phyloP scores from a whole-genome alignment of 2,797 vertebrate species.

The Hemitrygon akajei region DNA sequence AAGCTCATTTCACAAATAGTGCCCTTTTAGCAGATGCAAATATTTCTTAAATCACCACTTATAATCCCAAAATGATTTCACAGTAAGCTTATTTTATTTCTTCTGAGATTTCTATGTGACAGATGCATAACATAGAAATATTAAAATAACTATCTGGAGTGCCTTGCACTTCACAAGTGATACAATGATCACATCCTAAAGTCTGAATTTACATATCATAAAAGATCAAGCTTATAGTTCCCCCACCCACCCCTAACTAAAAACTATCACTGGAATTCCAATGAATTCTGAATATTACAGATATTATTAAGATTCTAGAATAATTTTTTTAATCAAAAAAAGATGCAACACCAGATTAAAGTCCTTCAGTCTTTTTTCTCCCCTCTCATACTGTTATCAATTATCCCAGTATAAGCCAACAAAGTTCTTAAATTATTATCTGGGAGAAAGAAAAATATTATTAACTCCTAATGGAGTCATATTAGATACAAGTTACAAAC shows the following conservation, averaged over 20 bases:
- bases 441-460: background rate
- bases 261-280: background rate
- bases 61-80: background rate
- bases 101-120: no score
- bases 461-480: background rate
- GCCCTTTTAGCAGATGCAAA: background rate
- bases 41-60: background rate
- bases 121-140: background rate
- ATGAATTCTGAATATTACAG: background rate
- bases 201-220: background rate
- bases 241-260: background rate
- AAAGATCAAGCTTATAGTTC: background rate
- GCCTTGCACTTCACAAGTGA: background rate
- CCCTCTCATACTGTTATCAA: no score
- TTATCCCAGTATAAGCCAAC: background rate
- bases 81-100: background rate
- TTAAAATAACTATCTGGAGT: background rate
- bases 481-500: background rate
- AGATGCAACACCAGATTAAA: background rate
- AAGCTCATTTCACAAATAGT: no score
- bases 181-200: background rate
- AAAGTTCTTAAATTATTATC: background rate
- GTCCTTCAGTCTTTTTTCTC: background rate
- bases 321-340: background rate
- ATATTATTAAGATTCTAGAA: slow-evolving; percentile 1